These are phyloP conservation scores for Torymus tubicola DNA, from an alignment of 2,888 invertebrate genomes.

Conservation along the genomic window DNA sequence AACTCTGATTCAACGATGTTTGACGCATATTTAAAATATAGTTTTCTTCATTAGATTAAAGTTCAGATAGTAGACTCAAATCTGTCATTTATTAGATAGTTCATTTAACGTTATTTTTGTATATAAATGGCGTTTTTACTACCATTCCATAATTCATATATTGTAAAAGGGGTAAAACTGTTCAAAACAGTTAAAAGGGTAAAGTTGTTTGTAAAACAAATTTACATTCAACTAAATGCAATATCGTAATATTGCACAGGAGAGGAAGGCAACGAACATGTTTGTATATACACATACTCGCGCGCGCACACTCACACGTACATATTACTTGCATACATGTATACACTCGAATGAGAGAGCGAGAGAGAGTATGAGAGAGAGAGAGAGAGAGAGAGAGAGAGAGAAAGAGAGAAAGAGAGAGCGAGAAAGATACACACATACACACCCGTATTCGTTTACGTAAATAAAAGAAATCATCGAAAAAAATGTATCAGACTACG, in stretches of 20 bases:
- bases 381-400: no score
- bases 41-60: constrained; percentile 14
- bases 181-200: no score
- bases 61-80: constrained; percentile 25
- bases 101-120: constrained; percentile 49
- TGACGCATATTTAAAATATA: constrained; percentile 19
- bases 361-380: no score
- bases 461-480: constrained; percentile 24
- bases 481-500: constrained; percentile 20
- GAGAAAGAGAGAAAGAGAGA: no score
- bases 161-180: constrained; percentile 23
- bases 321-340: neutral
- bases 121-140: constrained; percentile 49
- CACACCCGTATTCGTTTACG: constrained; percentile 5
- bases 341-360: constrained; percentile 1
- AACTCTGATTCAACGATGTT: neutral
- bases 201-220: constrained; percentile 30
- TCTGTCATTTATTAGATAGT: constrained; percentile 31
- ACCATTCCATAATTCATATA: constrained; percentile 33
- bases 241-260: constrained; percentile 35
- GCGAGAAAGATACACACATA: neutral
- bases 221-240: constrained; percentile 21
- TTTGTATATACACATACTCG: constrained; percentile 49
- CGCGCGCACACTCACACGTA: constrained; percentile 14
- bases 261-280: constrained; percentile 31